These are phyloP conservation scores for Balaeniceps rex DNA, from an alignment of 2,113 vertebrate genomes.

Conservation along the genomic window DNA sequence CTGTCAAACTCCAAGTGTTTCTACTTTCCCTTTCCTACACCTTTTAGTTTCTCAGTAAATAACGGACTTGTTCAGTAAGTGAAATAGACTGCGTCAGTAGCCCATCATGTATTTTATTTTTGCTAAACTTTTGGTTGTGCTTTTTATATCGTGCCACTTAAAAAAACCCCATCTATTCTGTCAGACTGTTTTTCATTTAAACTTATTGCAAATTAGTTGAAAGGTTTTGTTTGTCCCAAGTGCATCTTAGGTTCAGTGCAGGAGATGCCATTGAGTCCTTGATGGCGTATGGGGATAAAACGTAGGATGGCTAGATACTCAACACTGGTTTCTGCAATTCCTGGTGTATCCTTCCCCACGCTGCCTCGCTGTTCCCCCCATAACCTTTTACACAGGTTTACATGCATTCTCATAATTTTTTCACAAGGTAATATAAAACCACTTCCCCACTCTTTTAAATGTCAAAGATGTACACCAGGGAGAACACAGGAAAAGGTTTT, in stretches of 20 bases:
- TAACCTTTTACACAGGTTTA: background rate
- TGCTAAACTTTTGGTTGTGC: background rate
- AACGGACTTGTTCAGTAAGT: background rate
- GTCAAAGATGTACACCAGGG: background rate
- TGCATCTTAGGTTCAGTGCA: background rate
- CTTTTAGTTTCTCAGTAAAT: background rate
- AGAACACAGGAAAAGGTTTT: background rate
- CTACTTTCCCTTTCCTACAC: background rate
- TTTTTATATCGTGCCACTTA: background rate
- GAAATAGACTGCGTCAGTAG: background rate
- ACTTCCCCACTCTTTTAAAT: background rate
- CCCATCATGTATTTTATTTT: background rate
- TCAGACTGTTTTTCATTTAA: background rate
- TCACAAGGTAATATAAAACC: background rate
- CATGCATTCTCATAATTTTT: background rate
- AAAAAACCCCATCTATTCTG: background rate
- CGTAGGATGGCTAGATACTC: background rate
- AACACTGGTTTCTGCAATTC: background rate
- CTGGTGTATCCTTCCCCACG: background rate
- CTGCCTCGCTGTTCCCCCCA: background rate
- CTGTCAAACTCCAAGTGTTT: background rate
- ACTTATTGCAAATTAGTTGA: constrained; percentile 11
- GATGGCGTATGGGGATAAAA: background rate
- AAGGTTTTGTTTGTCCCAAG: background rate
- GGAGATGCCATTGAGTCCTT: background rate